Base-by-base conservation (phyloP, 2,797 vertebrate genomes). In the Vireo griseus region DNA sequence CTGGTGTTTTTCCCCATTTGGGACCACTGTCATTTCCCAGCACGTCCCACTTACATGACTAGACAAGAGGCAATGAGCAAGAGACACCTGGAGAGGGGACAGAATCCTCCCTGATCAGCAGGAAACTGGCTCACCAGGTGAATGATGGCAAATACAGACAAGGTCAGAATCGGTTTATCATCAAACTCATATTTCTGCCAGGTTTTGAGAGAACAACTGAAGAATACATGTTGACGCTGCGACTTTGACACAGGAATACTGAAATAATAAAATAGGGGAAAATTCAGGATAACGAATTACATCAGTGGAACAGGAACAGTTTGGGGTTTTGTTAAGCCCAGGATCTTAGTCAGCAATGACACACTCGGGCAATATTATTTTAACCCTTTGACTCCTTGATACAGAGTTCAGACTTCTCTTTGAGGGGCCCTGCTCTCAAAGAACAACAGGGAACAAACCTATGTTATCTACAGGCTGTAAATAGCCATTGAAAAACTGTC, bases 381-480 rank as follows among this genome's bases (percentile, higher is more conserved):
- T 95, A 97, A 94, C 83, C 86, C 91, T 92, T 71, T 89, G 88
- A 76, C 92, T 95, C 66, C 59, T 63, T 65, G 77, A 76, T 82
- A 87, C 15, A 66, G 76, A 69, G 44, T 51, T 94, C 88, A 85
- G 71, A 10, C 57, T 65, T 35, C n/a, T 74, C 57, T 80, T 71
- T 33, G 74, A 90, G 94, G 63, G 76, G 50, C 57, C 86, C 73
- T 62, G 47, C 59, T 86, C 63, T 62, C 1, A 2, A 75, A 85
- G 59, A 87, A 78, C 50, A 92, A 54, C 50, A 51, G 42, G 37
- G 51, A 52, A 63, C 52, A 58, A 79, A 73, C 44, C 50, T 77
- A 6, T 2, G 5, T 54, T 94, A 86, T 93, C 87, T 88, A 44
- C 31, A 47, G 72, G 48, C 48, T 74, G 18, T 40, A 63, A 76